Evolutionary conservation across 2,888 invertebrate genomes (phyloP).

Genomic region (Criorhina ranunculi): DNA sequence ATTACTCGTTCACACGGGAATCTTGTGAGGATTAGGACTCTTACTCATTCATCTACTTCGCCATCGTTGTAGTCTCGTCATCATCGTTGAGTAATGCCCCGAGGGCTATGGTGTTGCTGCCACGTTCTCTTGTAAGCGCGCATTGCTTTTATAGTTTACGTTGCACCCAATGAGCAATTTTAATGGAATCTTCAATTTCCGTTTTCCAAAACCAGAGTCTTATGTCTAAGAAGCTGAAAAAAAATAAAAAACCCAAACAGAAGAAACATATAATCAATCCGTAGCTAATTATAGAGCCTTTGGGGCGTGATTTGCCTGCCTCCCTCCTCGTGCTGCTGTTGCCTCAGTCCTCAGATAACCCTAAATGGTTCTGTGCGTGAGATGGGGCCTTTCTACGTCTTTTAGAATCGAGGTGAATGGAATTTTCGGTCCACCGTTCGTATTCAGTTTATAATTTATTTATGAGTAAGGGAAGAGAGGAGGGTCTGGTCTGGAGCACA

Average conservation of each 20-base stretch:
- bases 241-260: conserved; percentile 39
- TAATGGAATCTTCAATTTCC: conserved; percentile 77
- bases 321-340: conserved; percentile 28
- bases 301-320: conserved; percentile 71
- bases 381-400: conserved; percentile 42
- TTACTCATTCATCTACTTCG: conserved; percentile 53
- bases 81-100: conserved; percentile 58
- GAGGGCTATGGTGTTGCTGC: conserved; percentile 46
- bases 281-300: conserved; percentile 75
- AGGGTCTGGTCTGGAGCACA: conserved; percentile 13
- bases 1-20: conserved; percentile 73
- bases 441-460: conserved; percentile 31
- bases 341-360: conserved; percentile 47
- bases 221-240: conserved; percentile 29
- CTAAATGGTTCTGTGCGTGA: conserved; percentile 63
- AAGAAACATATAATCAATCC: conserved; percentile 75
- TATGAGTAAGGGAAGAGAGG: conserved; percentile 21
- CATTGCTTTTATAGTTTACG: conserved; percentile 59
- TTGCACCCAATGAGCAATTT: conserved; percentile 74
- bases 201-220: conserved; percentile 48
- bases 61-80: conserved; percentile 34
- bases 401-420: conserved; percentile 35
- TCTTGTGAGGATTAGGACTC: conserved; percentile 63
- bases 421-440: conserved; percentile 24
- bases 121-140: conserved; percentile 35